Evolutionary conservation across 2,797 vertebrate species (phyloP), one percentile per base, ranked within the genome.

Genomic region (Pseudotriccus pelzelni): DNA sequence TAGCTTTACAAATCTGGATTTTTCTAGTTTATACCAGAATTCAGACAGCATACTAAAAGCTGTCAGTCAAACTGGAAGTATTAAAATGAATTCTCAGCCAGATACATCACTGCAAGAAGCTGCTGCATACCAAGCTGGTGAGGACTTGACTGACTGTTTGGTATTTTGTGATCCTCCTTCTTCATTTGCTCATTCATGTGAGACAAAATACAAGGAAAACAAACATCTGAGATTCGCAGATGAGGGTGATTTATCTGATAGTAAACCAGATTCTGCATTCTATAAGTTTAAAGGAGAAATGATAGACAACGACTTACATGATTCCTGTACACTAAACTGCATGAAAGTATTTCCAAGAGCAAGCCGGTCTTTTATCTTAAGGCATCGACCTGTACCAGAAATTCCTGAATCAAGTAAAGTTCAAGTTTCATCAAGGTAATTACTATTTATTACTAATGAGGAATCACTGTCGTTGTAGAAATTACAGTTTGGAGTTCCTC

Each of bases 321-420:
- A 97, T 67, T 81, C 92, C 14, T 87, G 73, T 20, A 34, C 44
- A 0, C 77, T 92, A 16, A 90, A 23, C 53, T 56, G 89, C 12
- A 67, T 32, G 22, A 97, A 97, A 67, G 94, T 90, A 62, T 93
- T 96, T 55, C 97, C 98, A n/a, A 95, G 97, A 91, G 88, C 93
- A 49, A 97, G 96, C 66, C 97, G 98, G 4, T 99, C 99, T 85
- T 99, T 98, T 87, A 97, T 98, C 41, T 97, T 99, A 83, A 98
- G 98, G 69, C 99, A 99, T 95, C 98, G 99, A 27, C 99, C 99
- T 14, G 99, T 99, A 16, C 99, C 99, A 27, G 97, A 99, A 81
- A 98, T 99, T 86, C 99, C 99, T 0, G 93, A 76, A 46, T 95
- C 85, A 58, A 87, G 68, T 34, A 50, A 93, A 60, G 90, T 82